A percentile compares a stretch with the other conserved stretches of the same genome.
Conservation (phyloP, 2,888 invertebrate genomes). For the Chironomus tentans region DNA sequence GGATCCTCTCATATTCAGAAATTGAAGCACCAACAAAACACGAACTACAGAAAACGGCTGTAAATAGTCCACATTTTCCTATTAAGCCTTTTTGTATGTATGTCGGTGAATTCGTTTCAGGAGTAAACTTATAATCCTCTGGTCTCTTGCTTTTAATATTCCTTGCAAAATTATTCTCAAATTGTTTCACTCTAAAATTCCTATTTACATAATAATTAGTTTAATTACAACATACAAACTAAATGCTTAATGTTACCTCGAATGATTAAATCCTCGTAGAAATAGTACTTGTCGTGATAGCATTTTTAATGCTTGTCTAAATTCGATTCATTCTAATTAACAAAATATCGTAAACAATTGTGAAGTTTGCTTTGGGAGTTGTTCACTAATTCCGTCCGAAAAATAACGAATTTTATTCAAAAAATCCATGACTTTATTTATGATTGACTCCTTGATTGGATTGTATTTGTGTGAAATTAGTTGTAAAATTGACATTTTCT, state of each 20-base stretch:
- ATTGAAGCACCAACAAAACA: slow-evolving; percentile 39
- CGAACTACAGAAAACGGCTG: slow-evolving; percentile 52
- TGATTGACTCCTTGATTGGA: too few species aligned
- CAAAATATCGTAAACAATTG: background rate
- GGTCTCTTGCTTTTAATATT: background rate
- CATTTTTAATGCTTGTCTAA: background rate
- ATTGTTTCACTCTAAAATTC: too few species aligned
- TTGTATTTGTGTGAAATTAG: too few species aligned
- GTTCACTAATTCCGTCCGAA: too few species aligned
- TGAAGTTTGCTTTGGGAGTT: too few species aligned
- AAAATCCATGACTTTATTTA: too few species aligned
- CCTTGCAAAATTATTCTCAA: too few species aligned
- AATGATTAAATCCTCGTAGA: slow-evolving; percentile 34
- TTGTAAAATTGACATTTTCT: too few species aligned
- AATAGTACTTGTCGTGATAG: slow-evolving; percentile 36
- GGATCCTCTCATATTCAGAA: slow-evolving; percentile 75
- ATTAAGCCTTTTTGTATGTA: slow-evolving; percentile 35
- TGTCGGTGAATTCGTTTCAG: slow-evolving; percentile 34
- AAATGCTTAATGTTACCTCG: slow-evolving; percentile 28
- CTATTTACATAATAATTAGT: too few species aligned
- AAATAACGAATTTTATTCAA: too few species aligned
- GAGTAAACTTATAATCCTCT: slow-evolving; percentile 31
- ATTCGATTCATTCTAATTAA: background rate
- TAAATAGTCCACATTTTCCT: slow-evolving; percentile 34
- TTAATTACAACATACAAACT: too few species aligned